Percentiles rank a stretch among this genome's conserved stretches.
Conservation (phyloP, 2,797 vertebrate genomes). For the Xiphophorus birchmanni region DNA sequence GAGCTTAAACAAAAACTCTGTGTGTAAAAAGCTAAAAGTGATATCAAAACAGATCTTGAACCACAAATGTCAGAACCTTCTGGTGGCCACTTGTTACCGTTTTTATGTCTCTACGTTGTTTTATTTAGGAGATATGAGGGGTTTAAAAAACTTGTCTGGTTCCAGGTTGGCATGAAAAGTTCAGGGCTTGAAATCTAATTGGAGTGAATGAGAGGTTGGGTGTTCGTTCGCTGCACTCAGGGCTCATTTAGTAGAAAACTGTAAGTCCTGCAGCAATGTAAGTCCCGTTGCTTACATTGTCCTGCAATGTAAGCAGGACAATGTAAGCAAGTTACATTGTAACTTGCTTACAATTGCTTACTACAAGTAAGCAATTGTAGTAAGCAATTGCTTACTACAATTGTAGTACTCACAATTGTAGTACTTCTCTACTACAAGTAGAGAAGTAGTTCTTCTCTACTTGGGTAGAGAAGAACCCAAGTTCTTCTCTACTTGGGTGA, state of each 20-base stretch:
- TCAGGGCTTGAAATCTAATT: background rate
- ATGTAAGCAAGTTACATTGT: too few species aligned
- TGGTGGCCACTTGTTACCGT: background rate
- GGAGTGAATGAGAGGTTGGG: background rate
- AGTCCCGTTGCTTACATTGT: too few species aligned
- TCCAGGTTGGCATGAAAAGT: background rate
- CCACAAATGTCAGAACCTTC: background rate
- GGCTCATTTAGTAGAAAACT: background rate
- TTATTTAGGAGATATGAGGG: background rate
- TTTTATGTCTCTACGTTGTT: background rate
- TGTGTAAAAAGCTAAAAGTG: background rate
- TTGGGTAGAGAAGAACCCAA: too few species aligned
- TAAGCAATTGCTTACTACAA: too few species aligned
- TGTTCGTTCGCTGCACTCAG: background rate
- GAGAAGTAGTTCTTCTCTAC: too few species aligned
- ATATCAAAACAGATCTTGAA: background rate
- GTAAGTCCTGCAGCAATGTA: background rate
- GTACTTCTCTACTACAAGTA: too few species aligned
- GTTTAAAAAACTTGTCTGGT: background rate
- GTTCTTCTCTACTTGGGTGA: too few species aligned
- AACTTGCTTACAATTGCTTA: too few species aligned
- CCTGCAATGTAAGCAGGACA: too few species aligned
- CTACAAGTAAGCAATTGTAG: too few species aligned
- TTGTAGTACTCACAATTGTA: too few species aligned
- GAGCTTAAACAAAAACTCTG: background rate